Base-by-base conservation (phyloP, 2,888 invertebrate species). In the Pristionchus exspectatus region DNA sequence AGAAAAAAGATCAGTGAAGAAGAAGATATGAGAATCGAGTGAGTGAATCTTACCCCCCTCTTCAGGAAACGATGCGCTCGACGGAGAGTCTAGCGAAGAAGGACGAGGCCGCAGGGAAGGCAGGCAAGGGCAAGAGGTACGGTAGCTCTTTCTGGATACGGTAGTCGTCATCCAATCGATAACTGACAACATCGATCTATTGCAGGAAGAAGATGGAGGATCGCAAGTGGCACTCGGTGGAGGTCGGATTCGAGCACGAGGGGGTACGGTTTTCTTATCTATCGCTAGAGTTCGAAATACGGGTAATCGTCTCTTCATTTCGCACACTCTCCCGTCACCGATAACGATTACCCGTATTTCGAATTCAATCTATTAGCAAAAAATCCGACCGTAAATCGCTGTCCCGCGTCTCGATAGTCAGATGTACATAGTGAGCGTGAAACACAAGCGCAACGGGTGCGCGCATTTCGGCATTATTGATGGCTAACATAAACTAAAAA, bases 141-240 rank as follows among this genome's bases (percentile, higher is more conserved):
- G 50, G 14, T 38, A 44, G 10, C 27, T 54, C 5, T 18, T 5
- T 24, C 4, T 2, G 38, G 77, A 38, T 44, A 44, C 44, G 77
- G 38, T 44, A 77, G 33, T 74, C n/a, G n/a, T n/a, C n/a, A n/a
- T 9, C 16, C 10, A 18, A 30, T 12, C 14, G 33, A 72, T 33
- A 24, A 66, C 72, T 30, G 72, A 33, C 33, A 44, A 33, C 33
- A 72, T 72, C 69, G 69, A 33, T 72, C 10, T 3, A 44, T 81
- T 54, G n/a, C 81, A 81, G 81, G 21, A 9, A 0, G 44, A 85
- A 85, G 30, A 85, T 85, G 84, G 90, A 84, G 90, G 94, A 50
- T 90, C 90, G 50, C 56, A 81, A 89, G 50, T 94, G 93, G 93
- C 94, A 94, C 89, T 93, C 92, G 77, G 94, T 94, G 38, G 94